Base-by-base conservation (phyloP, 2,888 invertebrate genomes). In the Amphipoea lucens region DNA sequence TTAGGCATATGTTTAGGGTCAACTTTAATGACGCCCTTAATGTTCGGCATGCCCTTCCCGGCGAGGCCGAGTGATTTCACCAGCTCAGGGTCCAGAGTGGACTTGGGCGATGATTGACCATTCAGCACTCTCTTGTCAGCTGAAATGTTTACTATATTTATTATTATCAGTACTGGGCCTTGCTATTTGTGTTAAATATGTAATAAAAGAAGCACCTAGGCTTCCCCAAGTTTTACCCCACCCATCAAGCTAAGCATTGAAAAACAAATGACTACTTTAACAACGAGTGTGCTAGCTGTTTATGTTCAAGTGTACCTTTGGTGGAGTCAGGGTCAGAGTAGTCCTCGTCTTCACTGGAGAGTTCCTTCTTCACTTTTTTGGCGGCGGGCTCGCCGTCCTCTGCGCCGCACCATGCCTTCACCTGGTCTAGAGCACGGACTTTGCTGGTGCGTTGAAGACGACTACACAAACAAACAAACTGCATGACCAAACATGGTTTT, bases 321-420 rank as follows among this genome's bases (percentile, higher is more conserved):
- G 84, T 84, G 14, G 88, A 89, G 6, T 97, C 97, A 4, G 95
- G 94, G 78, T 96, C 96, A 0, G 96, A 97, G 93, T 90, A 97
- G 93, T 94, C 97, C 86, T 97, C 95, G 90, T 98, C 94, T 88
- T 97, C 93, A 89, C 97, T 96, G 90, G 97, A 92, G 81, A 97
- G 92, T 90, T 98, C 96, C 88, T 93, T 97, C 95, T 97, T 98
- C 89, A 94, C 96, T 90, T 96, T 97, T 95, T 97, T 98, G 65
- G 95, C 90, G 29, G 93, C 91, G 0, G 96, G 96, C 82, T 96
- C 95, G 66, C 95, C 97, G 5, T 96, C 97, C 1, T 93, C 95
- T 1, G 97, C 98, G 23, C 98, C 98, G 88, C 98, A 98, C 98
- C 98, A 98, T 81, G 98, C 98, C 92, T 98, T 98, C 77, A 98